Evolutionary conservation across 2,888 invertebrate species (phyloP), one percentile per base, ranked within the genome.

Genomic region (Rosalia funebris): DNA sequence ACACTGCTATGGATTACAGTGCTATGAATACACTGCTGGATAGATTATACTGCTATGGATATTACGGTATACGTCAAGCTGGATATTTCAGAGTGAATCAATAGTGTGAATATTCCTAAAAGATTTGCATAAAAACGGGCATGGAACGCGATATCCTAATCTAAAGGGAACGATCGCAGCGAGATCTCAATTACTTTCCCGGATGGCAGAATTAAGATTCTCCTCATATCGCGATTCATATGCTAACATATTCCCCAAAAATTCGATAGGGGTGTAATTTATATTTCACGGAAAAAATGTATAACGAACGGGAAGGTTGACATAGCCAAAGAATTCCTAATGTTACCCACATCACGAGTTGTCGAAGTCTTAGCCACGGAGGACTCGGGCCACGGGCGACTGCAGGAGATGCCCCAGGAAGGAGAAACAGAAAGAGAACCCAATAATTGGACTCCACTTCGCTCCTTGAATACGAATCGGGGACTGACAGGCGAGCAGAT

Each of bases 321-420:
- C 48, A 59, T 31, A 50, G 57, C 46, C 39, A 39, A 60, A 62
- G 60, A 65, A 66, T 66, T 63, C 61, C 59, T 66, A 64, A 66
- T 66, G 66, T 63, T 62, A 60, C 60, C 65, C 65, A 71, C 68
- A 63, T 68, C 68, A 70, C 70, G 70, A 68, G 63, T 69, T 70
- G 67, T 69, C 70, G 70, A 70, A 69, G 67, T 64, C 68, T 66
- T 60, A 59, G 55, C 10, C 19, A 15, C 12, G 45, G 31, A 44
- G 59, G 48, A 52, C 45, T 59, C 45, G 59, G 55, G 47, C 63
- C 68, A 65, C 63, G 63, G 63, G 63, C 63, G 63, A 65, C 63
- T 66, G 64, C 66, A 64, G 62, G 37, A 53, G 53, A 53, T 53
- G 57, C 67, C 59, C 59, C 31, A 17, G 46, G 58, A 53, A 44